Base-by-base conservation (phyloP, 2,797 vertebrate genomes). In the Sciurus carolinensis region DNA sequence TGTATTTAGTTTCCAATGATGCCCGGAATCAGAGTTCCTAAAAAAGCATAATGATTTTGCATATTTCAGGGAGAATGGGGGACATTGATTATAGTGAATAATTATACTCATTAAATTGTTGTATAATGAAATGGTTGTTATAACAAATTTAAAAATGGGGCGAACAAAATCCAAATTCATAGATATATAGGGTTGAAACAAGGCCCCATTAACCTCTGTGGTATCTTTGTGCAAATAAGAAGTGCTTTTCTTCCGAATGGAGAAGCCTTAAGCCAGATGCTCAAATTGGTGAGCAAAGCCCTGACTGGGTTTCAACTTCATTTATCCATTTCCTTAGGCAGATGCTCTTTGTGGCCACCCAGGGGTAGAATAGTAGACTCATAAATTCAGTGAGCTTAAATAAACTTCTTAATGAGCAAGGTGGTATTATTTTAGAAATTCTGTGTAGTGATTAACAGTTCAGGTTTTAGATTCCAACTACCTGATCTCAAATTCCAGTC, bases 1-100 rank as follows among this genome's bases (percentile, higher is more conserved):
- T 88, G 76, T 92, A 87, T 96, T 96, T 95, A 91, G 80, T 81
- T 97, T 96, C 50, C 80, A 96, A 92, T 85, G 39, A 64, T 92
- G 67, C 84, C 76, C 86, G 42, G 42, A 91, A 91, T 90, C 75
- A 87, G 84, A 95, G 84, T 44, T 91, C 42, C 81, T 96, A 85
- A 96, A 75, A 39, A 71, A 88, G 67, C 30, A 47, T 95, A 91
- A 94, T 92, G 86, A 90, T 87, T 94, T 88, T 75, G 75, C 57
- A 88, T 90, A 91, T 95, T 97, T 97, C 82, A 87, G 82, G 79
- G 89, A 73, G 62, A 95, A 76, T 69, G 57, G 39, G 17, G 66
- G 17, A 89, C 67, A 42, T 47, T 88, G 76, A 59, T 73, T 36
- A 54, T 59, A 54, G 18, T 33, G 76, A 17, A 50, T 75, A 93